Evolutionary conservation across 2,113 vertebrate genomes (phyloP), one percentile per base, ranked within the genome.

Genomic region (Prinia subflava): DNA sequence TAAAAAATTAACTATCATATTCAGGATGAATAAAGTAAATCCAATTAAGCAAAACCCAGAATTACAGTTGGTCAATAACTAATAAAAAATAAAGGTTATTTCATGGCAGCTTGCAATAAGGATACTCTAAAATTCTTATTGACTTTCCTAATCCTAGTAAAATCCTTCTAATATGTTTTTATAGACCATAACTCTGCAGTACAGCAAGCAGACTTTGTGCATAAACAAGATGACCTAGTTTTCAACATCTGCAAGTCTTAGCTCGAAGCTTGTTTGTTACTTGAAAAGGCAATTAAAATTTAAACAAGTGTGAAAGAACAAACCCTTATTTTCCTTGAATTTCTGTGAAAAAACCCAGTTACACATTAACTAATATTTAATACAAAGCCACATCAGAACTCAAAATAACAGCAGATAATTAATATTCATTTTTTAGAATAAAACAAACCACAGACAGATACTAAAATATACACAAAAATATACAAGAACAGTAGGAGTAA

Each of bases 261-360:
- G 89, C 97, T 97, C 89, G 81, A 96, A 97, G 96, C 90, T 96
- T 92, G 91, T 90, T 94, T 81, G 49, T 92, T 97, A 93, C 97
- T 98, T 96, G 93, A 97, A 97, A 97, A 96, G 67, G 90, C 90
- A 97, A 98, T 98, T 98, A 98, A 98, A 98, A 95, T 97, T 97
- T 98, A 98, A 98, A 97, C 73, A 95, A 96, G 83, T 91, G 91
- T 90, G 70, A 94, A 90, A 93, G 94, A 97, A 96, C 80, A 94
- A 94, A 92, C 63, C 76, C 83, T 94, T 89, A 82, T 83, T 97
- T 97, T 90, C 74, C 77, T 82, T 42, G 41, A 83, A 69, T 89
- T 96, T 89, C 73, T 96, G 23, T 87, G 63, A 49, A 83, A 87
- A 90, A 94, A 95, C 2, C 15, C 21, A 78, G 55, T 56, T 89